These are phyloP conservation scores for Aleadryas rufinucha DNA, from an alignment of 2,113 vertebrate species.

Conservation along the genomic window DNA sequence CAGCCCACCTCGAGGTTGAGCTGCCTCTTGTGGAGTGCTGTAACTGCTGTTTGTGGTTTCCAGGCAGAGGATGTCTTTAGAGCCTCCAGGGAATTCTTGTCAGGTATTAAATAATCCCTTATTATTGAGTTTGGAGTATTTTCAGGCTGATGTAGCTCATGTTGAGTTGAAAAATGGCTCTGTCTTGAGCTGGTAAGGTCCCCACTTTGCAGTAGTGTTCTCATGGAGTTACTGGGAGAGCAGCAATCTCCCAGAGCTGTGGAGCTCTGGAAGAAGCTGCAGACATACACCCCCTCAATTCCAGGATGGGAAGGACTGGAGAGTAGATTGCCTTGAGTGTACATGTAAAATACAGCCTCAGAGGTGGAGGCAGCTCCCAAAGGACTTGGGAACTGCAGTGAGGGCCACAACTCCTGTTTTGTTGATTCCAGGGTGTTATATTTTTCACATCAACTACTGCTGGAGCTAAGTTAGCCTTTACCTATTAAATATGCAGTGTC, in stretches of 20 bases:
- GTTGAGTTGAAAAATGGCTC: background rate
- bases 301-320: background rate
- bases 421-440: rapidly evolving
- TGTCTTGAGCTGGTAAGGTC: background rate
- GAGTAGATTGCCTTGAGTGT: background rate
- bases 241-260: background rate
- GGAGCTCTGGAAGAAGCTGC: background rate
- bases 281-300: rapidly evolving
- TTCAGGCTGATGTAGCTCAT: background rate
- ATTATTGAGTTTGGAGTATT: background rate
- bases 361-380: background rate
- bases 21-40: background rate
- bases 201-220: rapidly evolving
- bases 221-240: background rate
- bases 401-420: background rate
- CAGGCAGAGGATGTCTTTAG: background rate
- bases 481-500: background rate
- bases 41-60: background rate
- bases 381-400: rapidly evolving
- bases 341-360: background rate
- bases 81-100: background rate
- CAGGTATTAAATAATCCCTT: background rate
- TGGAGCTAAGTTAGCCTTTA: background rate
- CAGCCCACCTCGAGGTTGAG: background rate
- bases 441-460: background rate